Percentiles rank a stretch among this genome's conserved stretches.
Evolutionary conservation across 2,113 vertebrate species (phyloP).

Genomic region (Cricetomys ansorgei): DNA sequence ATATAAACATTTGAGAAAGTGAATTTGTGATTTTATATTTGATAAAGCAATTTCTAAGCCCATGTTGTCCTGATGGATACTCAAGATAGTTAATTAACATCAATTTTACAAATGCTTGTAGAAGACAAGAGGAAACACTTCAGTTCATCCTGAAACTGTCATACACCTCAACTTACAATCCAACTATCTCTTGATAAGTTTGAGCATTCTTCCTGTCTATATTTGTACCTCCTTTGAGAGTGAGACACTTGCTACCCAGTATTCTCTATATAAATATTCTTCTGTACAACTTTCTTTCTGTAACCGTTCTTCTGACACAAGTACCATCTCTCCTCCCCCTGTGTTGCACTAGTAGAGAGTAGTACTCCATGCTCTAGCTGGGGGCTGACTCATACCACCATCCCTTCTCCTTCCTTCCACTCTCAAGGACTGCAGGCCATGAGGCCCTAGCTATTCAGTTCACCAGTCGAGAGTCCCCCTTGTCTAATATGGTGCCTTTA

Average conservation of each 20-base stretch:
- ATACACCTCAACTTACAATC: not conserved
- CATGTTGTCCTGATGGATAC: not conserved
- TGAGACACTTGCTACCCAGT: not conserved
- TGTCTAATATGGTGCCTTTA: not conserved
- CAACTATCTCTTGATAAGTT: not conserved
- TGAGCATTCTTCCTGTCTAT: not conserved
- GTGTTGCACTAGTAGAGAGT: not conserved
- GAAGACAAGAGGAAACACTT: not conserved
- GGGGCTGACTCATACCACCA: not conserved
- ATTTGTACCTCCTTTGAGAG: not conserved
- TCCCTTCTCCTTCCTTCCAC: not conserved
- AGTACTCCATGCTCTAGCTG: not conserved
- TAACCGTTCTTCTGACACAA: not conserved
- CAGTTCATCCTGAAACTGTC: not conserved
- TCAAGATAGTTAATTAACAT: not conserved
- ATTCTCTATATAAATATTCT: not conserved
- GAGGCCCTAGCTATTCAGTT: not conserved
- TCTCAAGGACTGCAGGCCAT: not conserved
- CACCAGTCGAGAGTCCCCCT: not conserved
- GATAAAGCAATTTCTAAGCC: not conserved
- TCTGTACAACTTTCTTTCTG: not conserved
- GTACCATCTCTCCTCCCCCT: not conserved
- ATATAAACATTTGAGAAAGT: not conserved
- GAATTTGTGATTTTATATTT: not conserved
- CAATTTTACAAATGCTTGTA: not conserved